A percentile compares a stretch with the other conserved stretches of the same genome.
Conservation (phyloP, 2,113 vertebrate species). For the Anarhynchus alexandrinus region DNA sequence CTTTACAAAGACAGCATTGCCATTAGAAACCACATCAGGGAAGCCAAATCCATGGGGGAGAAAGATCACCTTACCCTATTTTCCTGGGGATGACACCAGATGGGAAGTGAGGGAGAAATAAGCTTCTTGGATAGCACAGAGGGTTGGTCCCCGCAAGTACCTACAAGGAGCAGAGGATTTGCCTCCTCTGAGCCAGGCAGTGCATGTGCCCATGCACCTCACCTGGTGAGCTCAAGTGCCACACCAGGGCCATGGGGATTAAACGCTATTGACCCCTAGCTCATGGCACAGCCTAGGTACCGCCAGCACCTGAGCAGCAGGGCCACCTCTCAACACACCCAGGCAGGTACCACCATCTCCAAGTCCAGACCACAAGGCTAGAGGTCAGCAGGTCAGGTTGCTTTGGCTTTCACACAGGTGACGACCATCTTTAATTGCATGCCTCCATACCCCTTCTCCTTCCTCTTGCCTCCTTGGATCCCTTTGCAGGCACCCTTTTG, state of each 20-base stretch:
- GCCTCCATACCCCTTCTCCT: background rate
- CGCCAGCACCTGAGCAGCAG: background rate
- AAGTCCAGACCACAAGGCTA: background rate
- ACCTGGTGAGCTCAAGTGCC: background rate
- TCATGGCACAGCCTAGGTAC: background rate
- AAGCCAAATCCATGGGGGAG: background rate
- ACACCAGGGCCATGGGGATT: background rate
- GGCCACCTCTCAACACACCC: background rate
- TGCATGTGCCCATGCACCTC: background rate
- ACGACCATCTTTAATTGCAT: background rate
- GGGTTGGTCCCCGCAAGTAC: fast-evolving
- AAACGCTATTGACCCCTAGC: background rate
- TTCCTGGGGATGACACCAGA: background rate
- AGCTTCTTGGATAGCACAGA: background rate
- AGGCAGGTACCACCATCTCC: background rate
- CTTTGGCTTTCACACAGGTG: background rate
- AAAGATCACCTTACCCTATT: background rate
- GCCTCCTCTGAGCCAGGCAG: background rate
- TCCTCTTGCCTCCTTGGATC: background rate
- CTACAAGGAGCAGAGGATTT: background rate
- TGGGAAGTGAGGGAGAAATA: background rate
- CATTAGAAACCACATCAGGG: background rate
- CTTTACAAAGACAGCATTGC: background rate
- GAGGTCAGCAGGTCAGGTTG: background rate
- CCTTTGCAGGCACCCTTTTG: background rate